Conservation (phyloP, 2,113 vertebrate species). For the Oryzias celebensis region DNA sequence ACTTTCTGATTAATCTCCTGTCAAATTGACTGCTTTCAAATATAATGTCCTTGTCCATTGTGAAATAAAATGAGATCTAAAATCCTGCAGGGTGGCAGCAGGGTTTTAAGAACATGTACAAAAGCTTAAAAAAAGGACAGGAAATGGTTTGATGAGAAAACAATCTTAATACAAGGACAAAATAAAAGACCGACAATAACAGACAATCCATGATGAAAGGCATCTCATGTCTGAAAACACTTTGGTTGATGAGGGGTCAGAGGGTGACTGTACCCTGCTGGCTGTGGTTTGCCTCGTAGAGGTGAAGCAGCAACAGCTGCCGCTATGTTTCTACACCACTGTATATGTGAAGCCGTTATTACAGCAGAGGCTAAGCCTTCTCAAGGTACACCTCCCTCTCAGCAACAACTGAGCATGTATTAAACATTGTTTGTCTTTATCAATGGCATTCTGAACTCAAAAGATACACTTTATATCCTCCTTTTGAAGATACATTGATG, state of each 20-base stretch:
- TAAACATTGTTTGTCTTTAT: constrained; percentile 36
- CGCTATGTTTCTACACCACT: constrained; percentile 43
- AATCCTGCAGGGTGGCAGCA: too few species aligned
- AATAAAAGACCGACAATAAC: constrained; percentile 53
- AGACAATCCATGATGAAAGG: constrained; percentile 51
- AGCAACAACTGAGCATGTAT: constrained; percentile 41
- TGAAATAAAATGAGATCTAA: too few species aligned
- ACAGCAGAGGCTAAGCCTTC: constrained; percentile 57
- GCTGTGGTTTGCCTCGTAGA: constrained; percentile 39
- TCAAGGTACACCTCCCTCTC: constrained; percentile 54
- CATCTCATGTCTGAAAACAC: constrained; percentile 20
- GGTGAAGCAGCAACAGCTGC: constrained; percentile 54
- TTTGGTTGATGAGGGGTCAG: constrained; percentile 64
- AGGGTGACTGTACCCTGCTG: constrained; percentile 42
- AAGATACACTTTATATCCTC: constrained; percentile 6
- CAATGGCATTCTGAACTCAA: constrained; percentile 30
- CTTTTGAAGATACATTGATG: too few species aligned
- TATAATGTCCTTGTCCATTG: constrained; percentile 44
- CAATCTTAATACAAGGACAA: constrained; percentile 41
- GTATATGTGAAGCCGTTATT: constrained; percentile 61
- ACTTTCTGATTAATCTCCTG: constrained; percentile 38
- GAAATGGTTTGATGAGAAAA: constrained; percentile 61
- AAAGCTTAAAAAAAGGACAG: constrained; percentile 42
- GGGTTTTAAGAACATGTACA: constrained; percentile 33
- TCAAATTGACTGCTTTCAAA: constrained; percentile 40